Base-by-base conservation (phyloP, 2,888 invertebrate genomes). In the Ochropleura leucogaster region DNA sequence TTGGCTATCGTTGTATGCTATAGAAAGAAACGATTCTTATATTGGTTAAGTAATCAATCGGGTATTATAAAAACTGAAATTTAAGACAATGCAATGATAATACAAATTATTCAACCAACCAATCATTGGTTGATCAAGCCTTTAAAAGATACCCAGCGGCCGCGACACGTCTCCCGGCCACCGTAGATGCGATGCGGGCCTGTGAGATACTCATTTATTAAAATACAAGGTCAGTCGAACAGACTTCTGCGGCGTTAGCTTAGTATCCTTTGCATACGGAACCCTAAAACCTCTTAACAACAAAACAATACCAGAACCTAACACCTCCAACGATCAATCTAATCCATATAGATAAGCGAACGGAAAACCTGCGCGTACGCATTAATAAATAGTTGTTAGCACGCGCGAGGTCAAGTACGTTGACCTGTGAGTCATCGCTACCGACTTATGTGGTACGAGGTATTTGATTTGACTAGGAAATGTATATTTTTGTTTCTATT, bases 361-460 rank as follows among this genome's bases (percentile, higher is more conserved):
- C 74, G 57, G 68, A 79, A 68, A 82, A 66, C 70, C 69, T 82
- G 81, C 83, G 81, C 83, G 53, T 42, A 59, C 70, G 75, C 81
- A 82, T 79, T 74, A 79, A 72, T 82, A 82, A 70, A 81, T 79
- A 66, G 74, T 72, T 66, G 75, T 79, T 55, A 71, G 80, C 82
- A 77, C 87, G 88, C 87, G 89, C 88, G 87, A 86, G 91, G 91
- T 91, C 90, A 87, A 68, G 76, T 89, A 84, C 90, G 88, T 90
- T 92, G 94, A 94, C 93, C 93, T 79, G 84, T 93, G 93, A 92
- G 77, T 92, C 92, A 92, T 79, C 18, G 82, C 86, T 75, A 80
- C 86, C 66, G 63, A 59, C 72, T 77, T 42, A 62, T 84, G 77
- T 82, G 76, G 57, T 68, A 67, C 74, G 64, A 71, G 49, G 49